phyloP scores from a whole-genome alignment of 2,888 invertebrate genomes.

The Limnephilus auricula region DNA sequence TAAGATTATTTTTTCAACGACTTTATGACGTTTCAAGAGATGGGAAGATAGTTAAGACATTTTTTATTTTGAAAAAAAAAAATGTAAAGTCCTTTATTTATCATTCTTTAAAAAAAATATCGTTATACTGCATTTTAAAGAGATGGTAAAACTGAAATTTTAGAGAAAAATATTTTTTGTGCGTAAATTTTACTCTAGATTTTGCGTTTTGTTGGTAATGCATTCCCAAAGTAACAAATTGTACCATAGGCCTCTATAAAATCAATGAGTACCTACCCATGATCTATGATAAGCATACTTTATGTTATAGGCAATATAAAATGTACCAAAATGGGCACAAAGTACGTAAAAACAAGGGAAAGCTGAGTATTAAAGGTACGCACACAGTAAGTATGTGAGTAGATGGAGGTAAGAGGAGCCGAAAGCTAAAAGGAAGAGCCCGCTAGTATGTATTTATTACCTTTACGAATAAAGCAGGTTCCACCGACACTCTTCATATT shows the following conservation, averaged over 20 bases:
- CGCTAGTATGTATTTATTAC: neutral
- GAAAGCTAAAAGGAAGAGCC: neutral
- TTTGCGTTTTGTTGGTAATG: neutral
- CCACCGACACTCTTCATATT: neutral
- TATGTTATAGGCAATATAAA: neutral
- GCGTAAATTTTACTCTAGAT: neutral
- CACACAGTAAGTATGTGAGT: neutral
- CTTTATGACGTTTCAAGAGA: too few relatives aligned
- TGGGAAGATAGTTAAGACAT: too few relatives aligned
- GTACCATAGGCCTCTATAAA: neutral
- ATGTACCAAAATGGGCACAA: neutral
- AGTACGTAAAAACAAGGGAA: neutral
- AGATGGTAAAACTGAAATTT: too few relatives aligned
- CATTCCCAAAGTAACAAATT: neutral
- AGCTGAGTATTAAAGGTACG: neutral
- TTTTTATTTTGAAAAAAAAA: too few relatives aligned
- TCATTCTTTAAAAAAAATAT: too few relatives aligned
- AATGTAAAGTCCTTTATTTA: too few relatives aligned
- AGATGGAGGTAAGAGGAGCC: neutral
- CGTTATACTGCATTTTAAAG: too few relatives aligned
- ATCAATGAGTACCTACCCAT: neutral
- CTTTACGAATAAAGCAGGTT: neutral
- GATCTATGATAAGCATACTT: neutral
- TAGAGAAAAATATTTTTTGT: too few relatives aligned
- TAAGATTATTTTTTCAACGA: too few relatives aligned